These are phyloP conservation scores for Pyrochroa serraticornis DNA, from an alignment of 2,888 invertebrate genomes.

Conservation along the genomic window DNA sequence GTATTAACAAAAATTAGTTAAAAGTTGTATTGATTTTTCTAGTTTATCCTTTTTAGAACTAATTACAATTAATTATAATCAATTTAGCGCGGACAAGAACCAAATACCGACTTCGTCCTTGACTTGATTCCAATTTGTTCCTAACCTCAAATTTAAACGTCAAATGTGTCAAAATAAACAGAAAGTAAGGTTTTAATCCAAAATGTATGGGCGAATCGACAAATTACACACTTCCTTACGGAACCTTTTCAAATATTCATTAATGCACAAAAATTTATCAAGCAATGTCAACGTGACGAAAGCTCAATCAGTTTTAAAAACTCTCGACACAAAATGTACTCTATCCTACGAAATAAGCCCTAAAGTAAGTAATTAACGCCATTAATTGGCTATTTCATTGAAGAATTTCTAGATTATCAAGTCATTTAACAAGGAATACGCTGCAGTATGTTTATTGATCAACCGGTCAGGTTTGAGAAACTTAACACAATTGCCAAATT, in stretches of 20 bases:
- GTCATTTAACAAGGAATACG: slow-evolving; percentile 61
- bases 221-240: not conserved
- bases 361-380: not conserved
- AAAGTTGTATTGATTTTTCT: no score
- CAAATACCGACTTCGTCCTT: no score
- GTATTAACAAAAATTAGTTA: no score
- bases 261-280: no score
- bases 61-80: no score
- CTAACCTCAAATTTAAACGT: slow-evolving; percentile 19
- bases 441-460: slow-evolving; percentile 63
- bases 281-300: no score
- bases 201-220: slow-evolving; percentile 1
- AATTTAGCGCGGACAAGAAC: no score
- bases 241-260: not conserved
- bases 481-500: slow-evolving; percentile 47
- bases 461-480: slow-evolving; percentile 61
- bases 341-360: not conserved
- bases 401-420: slow-evolving; percentile 26
- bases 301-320: no score
- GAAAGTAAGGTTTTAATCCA: not conserved
- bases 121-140: not conserved
- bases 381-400: not conserved
- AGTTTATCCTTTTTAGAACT: no score
- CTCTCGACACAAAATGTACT: no score
- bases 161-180: slow-evolving; percentile 9